These are phyloP conservation scores for Mystacornis crossleyi DNA, from an alignment of 2,113 vertebrate species.

Conservation along the genomic window DNA sequence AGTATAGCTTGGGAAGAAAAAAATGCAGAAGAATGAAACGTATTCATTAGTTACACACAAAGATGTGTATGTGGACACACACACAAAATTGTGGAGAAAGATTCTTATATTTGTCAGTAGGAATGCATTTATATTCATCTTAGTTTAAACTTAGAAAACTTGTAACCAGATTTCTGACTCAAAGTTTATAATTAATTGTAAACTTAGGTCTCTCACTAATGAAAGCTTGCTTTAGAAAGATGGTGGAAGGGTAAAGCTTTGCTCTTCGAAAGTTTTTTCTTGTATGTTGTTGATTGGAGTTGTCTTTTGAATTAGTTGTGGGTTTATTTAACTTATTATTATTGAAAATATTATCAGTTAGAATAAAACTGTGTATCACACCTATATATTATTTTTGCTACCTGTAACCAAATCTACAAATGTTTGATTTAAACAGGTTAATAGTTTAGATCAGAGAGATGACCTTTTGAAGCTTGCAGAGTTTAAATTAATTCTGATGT, in stretches of 20 bases:
- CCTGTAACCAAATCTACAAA: background rate
- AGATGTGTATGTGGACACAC: background rate
- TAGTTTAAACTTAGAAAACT: background rate
- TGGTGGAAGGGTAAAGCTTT: background rate
- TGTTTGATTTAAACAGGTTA: conserved; percentile 50
- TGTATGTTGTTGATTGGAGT: background rate
- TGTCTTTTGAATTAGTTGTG: background rate
- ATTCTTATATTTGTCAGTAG: background rate
- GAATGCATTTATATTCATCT: background rate
- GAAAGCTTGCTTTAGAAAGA: background rate
- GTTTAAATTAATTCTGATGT: conserved; percentile 90
- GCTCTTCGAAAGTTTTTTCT: background rate
- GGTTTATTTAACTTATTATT: background rate
- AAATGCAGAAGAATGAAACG: background rate
- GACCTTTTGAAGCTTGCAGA: conserved; percentile 87
- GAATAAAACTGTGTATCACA: background rate
- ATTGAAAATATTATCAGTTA: background rate
- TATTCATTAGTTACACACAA: background rate
- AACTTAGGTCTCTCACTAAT: background rate
- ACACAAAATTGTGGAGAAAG: background rate
- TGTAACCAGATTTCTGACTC: background rate
- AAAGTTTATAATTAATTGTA: background rate
- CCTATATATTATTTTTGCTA: background rate
- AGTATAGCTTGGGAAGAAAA: background rate
- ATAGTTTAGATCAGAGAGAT: conserved; percentile 78